Base-by-base conservation (phyloP, 2,113 vertebrate species). In the Himantopus leucocephalus region DNA sequence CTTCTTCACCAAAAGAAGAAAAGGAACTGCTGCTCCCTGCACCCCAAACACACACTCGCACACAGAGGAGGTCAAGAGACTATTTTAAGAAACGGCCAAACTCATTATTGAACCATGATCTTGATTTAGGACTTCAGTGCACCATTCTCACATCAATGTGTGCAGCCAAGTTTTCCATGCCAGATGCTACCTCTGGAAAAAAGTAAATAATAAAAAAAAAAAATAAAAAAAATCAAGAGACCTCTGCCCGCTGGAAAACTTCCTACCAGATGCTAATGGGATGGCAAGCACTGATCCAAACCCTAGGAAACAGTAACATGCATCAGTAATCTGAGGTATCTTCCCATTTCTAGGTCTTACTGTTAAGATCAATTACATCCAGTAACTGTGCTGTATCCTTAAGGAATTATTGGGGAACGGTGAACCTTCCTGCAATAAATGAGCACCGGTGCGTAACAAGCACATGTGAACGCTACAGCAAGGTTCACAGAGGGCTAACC, bases 381-480 rank as follows among this genome's bases (percentile, higher is more conserved):
- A 97, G 97, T 97, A 97, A 97, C 97, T 98, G 97, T 98, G 97
- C 97, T 98, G 97, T 96, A 97, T 97, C 97, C 96, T 96, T 96
- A 95, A 85, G 97, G 94, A 97, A 96, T 97, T 96, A 79, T 4
- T 41, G 95, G 97, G 96, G 90, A 94, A 72, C 32, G 30, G 93
- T 93, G 96, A 97, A 97, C 98, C 97, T 92, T 98, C 96, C 96
- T 91, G 97, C 95, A 98, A 96, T 90, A 97, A 96, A 98, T 96
- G 97, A 98, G 98, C 98, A 98, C 98, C 98, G 91, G 98, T 98
- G 98, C 97, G 8, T 80, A 82, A 97, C 95, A 93, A 98, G 98
- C 98, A 98, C 98, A 83, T 50, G 97, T 97, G 97, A 98, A 97
- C 96, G 96, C 97, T 97, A 98, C 94, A 96, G 96, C 95, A 72